Conservation (phyloP, 2,888 invertebrate genomes). For the Cataglyphis albicans region DNA sequence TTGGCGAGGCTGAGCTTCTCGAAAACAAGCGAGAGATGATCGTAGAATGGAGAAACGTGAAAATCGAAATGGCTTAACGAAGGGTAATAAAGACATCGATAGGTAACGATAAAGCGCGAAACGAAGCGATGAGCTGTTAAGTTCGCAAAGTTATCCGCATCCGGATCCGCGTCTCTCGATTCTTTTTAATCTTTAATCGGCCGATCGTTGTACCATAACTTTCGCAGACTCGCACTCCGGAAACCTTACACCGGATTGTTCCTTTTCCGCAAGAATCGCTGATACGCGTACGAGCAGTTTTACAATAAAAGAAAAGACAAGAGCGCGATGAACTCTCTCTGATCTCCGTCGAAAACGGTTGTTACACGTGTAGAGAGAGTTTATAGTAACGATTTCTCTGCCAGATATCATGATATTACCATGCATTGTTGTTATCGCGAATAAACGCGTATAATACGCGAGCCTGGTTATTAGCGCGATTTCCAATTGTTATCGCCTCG, state of each 20-base stretch:
- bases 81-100: constrained; percentile 49
- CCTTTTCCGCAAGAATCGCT: constrained; percentile 42
- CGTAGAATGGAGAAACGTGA: constrained; percentile 21
- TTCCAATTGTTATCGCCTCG: constrained; percentile 1
- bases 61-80: constrained; percentile 46
- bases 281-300: constrained; percentile 65
- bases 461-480: constrained; percentile 21
- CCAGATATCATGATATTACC: constrained; percentile 47
- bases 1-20: background rate
- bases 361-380: constrained; percentile 64
- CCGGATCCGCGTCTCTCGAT: constrained; percentile 5
- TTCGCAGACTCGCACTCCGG: constrained; percentile 38
- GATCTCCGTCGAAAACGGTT: constrained; percentile 46
- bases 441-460: constrained; percentile 25
- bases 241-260: constrained; percentile 67
- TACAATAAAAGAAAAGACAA: constrained; percentile 60
- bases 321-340: constrained; percentile 54
- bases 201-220: constrained; percentile 26
- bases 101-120: constrained; percentile 43
- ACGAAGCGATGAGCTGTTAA: constrained; percentile 45
- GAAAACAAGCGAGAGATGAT: constrained; percentile 29
- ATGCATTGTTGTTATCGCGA: constrained; percentile 46
- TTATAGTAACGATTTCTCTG: constrained; percentile 64
- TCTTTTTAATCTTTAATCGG: constrained; percentile 40
- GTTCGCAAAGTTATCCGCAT: constrained; percentile 35